Base-by-base conservation (phyloP, 1,140 invertebrate genomes). In the Agrilus planipennis region DNA sequence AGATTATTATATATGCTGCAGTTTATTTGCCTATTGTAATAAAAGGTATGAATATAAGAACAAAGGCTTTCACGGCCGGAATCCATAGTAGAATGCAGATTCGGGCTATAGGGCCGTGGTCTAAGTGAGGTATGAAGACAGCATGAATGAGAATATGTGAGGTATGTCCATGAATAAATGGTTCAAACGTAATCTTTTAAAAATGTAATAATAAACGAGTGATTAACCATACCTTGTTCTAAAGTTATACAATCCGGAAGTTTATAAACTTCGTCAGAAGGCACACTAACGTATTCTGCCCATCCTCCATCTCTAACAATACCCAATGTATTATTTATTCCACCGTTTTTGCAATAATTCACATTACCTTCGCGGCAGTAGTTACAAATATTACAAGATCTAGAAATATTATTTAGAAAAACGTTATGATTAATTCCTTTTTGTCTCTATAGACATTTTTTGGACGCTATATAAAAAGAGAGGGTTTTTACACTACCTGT, bases 221-320 rank as follows among this genome's bases (percentile, higher is more conserved):
- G 29, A 16, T 27, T 12, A 30, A 7, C 6, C 11, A 44, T 34
- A 72, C 72, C 71, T 58, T 71, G 67, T 49, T 68, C 55, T 1
- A 68, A 60, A 12, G 65, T 61, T 21, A 73, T 64, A 0, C 46
- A 52, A 14, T 61, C 57, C 3, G 71, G 69, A 11, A 74, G 23
- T 14, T 55, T 55, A 34, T 62, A 65, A 2, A 79, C 73, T 57
- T 79, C 75, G 3, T 53, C 57, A 42, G 74, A 70, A 1, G 75
- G 71, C 0, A 73, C 70, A 2, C 67, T 10, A 2, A 61, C 65
- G 47, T 71, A 79, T 38, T 76, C 68, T 0, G 76, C 70, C 75
- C 76, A 80, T 17, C 77, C 78, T 0, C 77, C 77, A 48, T 80
- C 58, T 16, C 51, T 58, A 47, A 57, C 76, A 23, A 79, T 78